Evolutionary conservation across 2,888 invertebrate species (phyloP).

Genomic region (Tricholauxania praeusta): DNA sequence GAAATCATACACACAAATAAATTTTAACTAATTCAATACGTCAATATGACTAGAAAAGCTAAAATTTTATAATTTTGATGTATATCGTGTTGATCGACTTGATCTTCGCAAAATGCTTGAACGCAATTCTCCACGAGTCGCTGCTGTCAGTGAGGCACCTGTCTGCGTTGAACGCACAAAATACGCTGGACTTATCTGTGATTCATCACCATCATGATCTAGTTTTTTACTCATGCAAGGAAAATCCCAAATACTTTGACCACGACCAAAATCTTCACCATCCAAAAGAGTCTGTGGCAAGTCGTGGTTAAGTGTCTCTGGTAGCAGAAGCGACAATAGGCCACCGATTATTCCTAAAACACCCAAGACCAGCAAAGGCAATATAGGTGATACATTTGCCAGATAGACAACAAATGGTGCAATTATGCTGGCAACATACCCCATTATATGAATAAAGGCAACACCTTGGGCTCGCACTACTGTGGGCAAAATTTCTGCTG

Average conservation of each 20-base stretch:
- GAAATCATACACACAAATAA: no score
- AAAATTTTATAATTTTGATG: slow-evolving; percentile 59
- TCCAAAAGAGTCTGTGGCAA: slow-evolving; percentile 88
- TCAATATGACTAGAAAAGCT: neutral
- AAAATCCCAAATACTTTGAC: slow-evolving; percentile 85
- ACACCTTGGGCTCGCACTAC: slow-evolving; percentile 90
- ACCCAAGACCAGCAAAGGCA: slow-evolving; percentile 85
- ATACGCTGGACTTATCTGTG: slow-evolving; percentile 57
- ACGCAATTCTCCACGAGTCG: slow-evolving; percentile 74
- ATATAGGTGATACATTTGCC: slow-evolving; percentile 76
- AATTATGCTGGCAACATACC: slow-evolving; percentile 84
- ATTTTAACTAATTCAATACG: neutral
- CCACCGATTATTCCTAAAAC: slow-evolving; percentile 81
- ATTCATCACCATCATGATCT: slow-evolving; percentile 58
- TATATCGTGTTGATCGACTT: slow-evolving; percentile 68
- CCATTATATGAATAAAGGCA: slow-evolving; percentile 88
- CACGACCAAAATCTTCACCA: slow-evolving; percentile 86
- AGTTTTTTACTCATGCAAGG: slow-evolving; percentile 80
- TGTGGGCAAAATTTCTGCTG: slow-evolving; percentile 88
- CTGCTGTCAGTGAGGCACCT: slow-evolving; percentile 72
- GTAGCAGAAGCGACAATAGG: slow-evolving; percentile 80
- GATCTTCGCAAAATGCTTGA: slow-evolving; percentile 73
- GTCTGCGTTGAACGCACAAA: slow-evolving; percentile 65
- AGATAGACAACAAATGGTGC: slow-evolving; percentile 89
- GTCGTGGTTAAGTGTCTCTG: slow-evolving; percentile 88